Base-by-base conservation (phyloP, 2,888 invertebrate species). In the Apamea epomidion region DNA sequence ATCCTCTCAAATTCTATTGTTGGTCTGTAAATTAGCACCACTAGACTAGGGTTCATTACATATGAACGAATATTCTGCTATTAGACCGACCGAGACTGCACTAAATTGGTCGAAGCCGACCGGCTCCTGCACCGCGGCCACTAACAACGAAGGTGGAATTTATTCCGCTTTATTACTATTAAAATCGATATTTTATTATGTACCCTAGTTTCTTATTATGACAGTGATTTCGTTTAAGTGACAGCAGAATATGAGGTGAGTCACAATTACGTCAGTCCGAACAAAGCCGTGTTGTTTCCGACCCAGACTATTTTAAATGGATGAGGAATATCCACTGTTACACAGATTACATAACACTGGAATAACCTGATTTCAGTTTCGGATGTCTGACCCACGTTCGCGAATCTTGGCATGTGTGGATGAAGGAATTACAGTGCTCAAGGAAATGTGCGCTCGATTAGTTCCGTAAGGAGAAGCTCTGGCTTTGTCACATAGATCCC, bases 241-340 rank as follows among this genome's bases (percentile, higher is more conserved):
- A 78, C 72, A 73, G 48, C 37, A 74, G 71, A 74, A 76, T 71
- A 74, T 67, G 65, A 75, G 51, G 69, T 48, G 16, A 51, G 71
- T 84, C 54, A 74, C 65, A 81, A 74, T 81, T 84, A 82, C 45
- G 84, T 82, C 76, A 76, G 71, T 82, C 32, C 25, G 18, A 58
- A 68, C 64, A 25, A 60, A 68, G 76, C 62, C n/a, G 32, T 54
- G 78, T 29, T 62, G 37, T 65, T 67, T 69, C 71, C 37, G 60
- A 74, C 64, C 3, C 64, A 45, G 71, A 62, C 45, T 62, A 74
- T 80, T 72, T 70, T 65, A 74, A 71, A 76, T 67, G 37, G 25
- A 79, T 64, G 74, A 65, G 60, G n/a, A 76, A 42, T 37, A 81
- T 60, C 42, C 25, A 64, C 37, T 58, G 60, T 60, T 21, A 76